Conservation (phyloP, 2,113 vertebrate genomes). For the Silurus glanis region DNA sequence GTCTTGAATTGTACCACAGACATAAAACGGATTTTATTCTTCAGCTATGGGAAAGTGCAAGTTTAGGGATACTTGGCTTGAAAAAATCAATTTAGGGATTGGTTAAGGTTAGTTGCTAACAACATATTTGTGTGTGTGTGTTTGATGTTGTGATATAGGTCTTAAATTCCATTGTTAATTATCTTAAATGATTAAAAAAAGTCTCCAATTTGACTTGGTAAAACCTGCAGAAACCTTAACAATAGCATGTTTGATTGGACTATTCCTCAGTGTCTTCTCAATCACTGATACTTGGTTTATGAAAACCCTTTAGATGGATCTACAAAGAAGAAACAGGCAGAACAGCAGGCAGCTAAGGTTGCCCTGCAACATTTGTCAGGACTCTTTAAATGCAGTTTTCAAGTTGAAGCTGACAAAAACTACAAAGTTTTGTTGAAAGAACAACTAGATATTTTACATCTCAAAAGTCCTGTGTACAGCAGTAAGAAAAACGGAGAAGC, state of each 20-base stretch:
- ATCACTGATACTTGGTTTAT: neutral
- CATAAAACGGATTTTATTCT: no score
- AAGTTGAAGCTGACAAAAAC: slow-evolving; percentile 33
- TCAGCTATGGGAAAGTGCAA: no score
- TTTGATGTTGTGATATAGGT: no score
- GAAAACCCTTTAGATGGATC: slow-evolving; percentile 39
- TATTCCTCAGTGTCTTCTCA: neutral
- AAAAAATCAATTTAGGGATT: no score
- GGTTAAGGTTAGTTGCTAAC: no score
- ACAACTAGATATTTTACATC: slow-evolving; percentile 26
- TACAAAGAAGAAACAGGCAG: slow-evolving; percentile 46
- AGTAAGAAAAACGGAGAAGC: neutral
- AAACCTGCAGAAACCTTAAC: no score
- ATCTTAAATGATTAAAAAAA: no score
- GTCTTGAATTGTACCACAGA: no score
- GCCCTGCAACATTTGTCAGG: slow-evolving; percentile 47
- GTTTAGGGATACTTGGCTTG: no score
- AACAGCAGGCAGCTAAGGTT: slow-evolving; percentile 57
- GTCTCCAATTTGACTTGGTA: no score
- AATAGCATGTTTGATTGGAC: neutral
- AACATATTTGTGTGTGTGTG: no score
- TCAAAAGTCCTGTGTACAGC: slow-evolving; percentile 31
- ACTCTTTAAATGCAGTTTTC: slow-evolving; percentile 35
- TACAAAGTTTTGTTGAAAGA: slow-evolving; percentile 55
- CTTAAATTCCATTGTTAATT: no score